These are phyloP conservation scores for Porites australiensis DNA, from an alignment of 64 coral and sea anemone species.

Conservation along the genomic window DNA sequence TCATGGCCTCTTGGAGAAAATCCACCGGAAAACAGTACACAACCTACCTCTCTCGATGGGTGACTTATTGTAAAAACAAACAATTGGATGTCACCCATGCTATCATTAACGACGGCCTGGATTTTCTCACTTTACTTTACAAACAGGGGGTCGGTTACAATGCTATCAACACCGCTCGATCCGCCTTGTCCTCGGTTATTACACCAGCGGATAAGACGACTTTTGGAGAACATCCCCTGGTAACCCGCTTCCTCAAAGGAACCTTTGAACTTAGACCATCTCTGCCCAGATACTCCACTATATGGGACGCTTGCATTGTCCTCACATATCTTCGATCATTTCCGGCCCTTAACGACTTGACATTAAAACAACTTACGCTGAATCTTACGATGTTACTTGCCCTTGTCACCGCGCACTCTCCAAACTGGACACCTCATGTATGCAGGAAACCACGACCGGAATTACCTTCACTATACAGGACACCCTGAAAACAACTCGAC, in stretches of 20 bases:
- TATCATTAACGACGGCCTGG: neutral
- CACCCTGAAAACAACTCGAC: slow-evolving; percentile 26
- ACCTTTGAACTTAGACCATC: slow-evolving; percentile 52
- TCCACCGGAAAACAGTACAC: too few relatives aligned
- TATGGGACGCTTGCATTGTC: slow-evolving; percentile 29
- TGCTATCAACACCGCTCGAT: too few relatives aligned
- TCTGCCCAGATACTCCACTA: slow-evolving; percentile 50
- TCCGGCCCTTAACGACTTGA: neutral
- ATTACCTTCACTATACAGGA: neutral
- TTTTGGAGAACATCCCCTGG: neutral
- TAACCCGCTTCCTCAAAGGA: slow-evolving; percentile 37
- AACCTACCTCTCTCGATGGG: too few relatives aligned
- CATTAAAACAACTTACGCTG: slow-evolving; percentile 45
- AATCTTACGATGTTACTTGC: neutral
- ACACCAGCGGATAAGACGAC: slow-evolving; percentile 19
- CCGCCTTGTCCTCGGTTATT: neutral
- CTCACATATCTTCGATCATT: neutral
- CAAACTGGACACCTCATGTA: neutral
- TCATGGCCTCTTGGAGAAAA: too few relatives aligned
- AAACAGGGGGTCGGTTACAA: slow-evolving; percentile 37
- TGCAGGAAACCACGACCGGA: too few relatives aligned
- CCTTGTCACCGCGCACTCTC: neutral
- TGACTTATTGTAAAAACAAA: slow-evolving; percentile 33
- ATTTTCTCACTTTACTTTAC: slow-evolving; percentile 15
- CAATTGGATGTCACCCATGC: slow-evolving; percentile 17